Conservation (phyloP, 2,113 vertebrate species). For the Poeciliopsis turrubarensis region DNA sequence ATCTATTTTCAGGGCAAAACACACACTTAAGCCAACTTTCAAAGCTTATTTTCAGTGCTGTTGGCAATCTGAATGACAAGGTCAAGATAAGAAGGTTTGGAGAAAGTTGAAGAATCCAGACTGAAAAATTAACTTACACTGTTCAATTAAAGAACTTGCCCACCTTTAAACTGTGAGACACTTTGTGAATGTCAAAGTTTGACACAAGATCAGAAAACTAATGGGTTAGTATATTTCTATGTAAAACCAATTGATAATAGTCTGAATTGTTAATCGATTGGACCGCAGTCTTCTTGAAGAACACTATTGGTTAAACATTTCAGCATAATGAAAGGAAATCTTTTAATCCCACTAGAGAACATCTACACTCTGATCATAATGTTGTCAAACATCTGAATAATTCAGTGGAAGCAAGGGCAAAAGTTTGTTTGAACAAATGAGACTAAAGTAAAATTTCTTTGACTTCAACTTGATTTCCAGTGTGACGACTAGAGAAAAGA, state of each 20-base stretch:
- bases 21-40: conserved; percentile 3
- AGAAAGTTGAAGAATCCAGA: not conserved
- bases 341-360: not conserved
- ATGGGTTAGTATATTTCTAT: not conserved
- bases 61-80: not conserved
- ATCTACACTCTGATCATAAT: not conserved
- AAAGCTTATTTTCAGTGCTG: conserved; percentile 7
- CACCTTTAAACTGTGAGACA: not conserved
- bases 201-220: not conserved
- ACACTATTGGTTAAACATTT: not conserved
- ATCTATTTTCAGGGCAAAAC: conserved; percentile 59
- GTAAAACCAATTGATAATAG: not conserved
- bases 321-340: too few relatives aligned
- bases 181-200: not conserved
- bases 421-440: not conserved
- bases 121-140: not conserved
- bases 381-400: not conserved
- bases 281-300: not conserved
- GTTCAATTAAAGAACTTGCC: not conserved
- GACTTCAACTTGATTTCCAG: not conserved
- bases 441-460: not conserved
- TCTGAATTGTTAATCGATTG: not conserved
- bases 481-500: not conserved
- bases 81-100: conserved; percentile 35
- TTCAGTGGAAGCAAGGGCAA: not conserved